A percentile compares a stretch with the other conserved stretches of the same genome.
Evolutionary conservation across 2,888 invertebrate genomes (phyloP).

Genomic region (Tetragonula carbonaria): DNA sequence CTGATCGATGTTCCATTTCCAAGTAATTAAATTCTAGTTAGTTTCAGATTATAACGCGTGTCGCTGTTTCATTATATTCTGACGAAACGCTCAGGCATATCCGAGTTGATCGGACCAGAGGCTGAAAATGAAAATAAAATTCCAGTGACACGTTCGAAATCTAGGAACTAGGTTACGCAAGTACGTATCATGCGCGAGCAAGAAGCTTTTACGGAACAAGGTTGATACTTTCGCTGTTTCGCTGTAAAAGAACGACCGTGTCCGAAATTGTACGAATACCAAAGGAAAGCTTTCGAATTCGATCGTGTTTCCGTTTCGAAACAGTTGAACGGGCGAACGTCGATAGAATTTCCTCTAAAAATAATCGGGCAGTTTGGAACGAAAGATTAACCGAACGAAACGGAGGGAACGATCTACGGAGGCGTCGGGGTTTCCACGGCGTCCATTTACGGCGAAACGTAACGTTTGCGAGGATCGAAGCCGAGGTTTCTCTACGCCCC

Average conservation of each 20-base stretch:
- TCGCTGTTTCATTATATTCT: not conserved
- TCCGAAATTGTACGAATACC: not conserved
- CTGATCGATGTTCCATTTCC: not conserved
- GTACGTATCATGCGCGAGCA: not conserved
- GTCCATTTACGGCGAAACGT: conserved; percentile 18
- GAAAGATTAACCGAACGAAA: conserved; percentile 8
- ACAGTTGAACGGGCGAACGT: not conserved
- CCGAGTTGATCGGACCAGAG: not conserved
- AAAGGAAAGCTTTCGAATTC: not conserved
- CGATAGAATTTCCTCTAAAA: conserved; percentile 17
- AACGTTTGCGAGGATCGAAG: not conserved
- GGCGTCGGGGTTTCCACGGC: not conserved
- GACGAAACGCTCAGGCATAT: not conserved
- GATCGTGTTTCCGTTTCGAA: not conserved
- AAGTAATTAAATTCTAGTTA: not conserved
- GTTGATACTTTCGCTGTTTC: not conserved
- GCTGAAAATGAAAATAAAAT: not conserved
- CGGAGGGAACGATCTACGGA: conserved; percentile 1
- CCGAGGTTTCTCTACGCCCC: not conserved
- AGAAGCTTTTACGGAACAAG: not conserved
- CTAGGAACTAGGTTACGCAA: not conserved
- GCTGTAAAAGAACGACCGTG: too few relatives aligned
- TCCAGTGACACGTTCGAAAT: not conserved
- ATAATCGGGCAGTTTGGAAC: not conserved
- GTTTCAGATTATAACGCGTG: not conserved